phyloP scores from a whole-genome alignment of 2,797 vertebrate species.

The Holocentrus rufus region DNA sequence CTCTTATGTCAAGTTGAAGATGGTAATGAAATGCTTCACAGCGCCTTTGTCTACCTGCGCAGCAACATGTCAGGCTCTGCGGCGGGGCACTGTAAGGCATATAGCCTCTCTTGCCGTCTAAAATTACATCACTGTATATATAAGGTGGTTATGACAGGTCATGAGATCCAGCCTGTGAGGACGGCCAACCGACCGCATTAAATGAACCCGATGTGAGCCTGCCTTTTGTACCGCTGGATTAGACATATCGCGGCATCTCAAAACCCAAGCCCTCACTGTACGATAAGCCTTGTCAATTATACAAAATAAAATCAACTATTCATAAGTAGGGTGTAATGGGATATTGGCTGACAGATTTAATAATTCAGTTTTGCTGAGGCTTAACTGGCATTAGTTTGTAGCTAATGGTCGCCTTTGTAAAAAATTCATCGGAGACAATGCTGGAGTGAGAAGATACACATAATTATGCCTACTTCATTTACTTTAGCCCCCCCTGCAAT shows the following conservation, averaged over 20 bases:
- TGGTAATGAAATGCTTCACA: no score
- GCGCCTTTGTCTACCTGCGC: no score
- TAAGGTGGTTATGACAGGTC: slow-evolving; percentile 75
- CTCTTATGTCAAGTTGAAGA: no score
- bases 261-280: slow-evolving; percentile 83
- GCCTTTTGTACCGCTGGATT: slow-evolving; percentile 71
- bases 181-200: slow-evolving; percentile 63
- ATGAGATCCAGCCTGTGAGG: slow-evolving; percentile 65
- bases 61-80: no score
- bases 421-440: slow-evolving; percentile 87
- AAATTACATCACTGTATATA: slow-evolving; percentile 59
- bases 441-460: slow-evolving; percentile 81
- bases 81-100: not conserved
- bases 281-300: slow-evolving; percentile 92
- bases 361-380: slow-evolving; percentile 93
- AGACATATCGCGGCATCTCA: slow-evolving; percentile 81
- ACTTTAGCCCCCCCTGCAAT: slow-evolving; percentile 68
- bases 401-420: slow-evolving; percentile 88
- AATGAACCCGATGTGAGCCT: slow-evolving; percentile 72
- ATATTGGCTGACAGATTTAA: slow-evolving; percentile 92
- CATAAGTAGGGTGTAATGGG: slow-evolving; percentile 91
- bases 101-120: slow-evolving; percentile 30
- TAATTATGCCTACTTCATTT: slow-evolving; percentile 84
- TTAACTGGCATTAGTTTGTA: slow-evolving; percentile 88
- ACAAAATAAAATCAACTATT: slow-evolving; percentile 98